Evolutionary conservation across 2,888 invertebrate genomes (phyloP), one percentile per base, ranked within the genome.

Genomic region (Argyresthia albistria): DNA sequence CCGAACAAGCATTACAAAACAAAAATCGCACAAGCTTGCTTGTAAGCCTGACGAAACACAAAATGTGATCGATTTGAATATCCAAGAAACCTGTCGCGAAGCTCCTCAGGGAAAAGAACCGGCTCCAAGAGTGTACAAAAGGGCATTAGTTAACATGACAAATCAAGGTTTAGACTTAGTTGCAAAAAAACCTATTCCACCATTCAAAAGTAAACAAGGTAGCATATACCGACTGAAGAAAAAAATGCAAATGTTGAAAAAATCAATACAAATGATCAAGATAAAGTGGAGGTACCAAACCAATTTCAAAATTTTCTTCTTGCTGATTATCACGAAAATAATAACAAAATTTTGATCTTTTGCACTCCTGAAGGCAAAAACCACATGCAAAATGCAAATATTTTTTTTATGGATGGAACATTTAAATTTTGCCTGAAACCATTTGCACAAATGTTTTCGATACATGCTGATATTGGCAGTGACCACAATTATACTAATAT

Each of bases 201-300:
- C 46, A 25, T 46, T 46, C 11, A 25, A 46, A 46, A 46, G 46
- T 46, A 46, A 25, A 35, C 46, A 46, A 35, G 46, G 46, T 25
- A 16, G 12, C 16, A 46, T 46, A 6, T 25, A 35, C 46, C 1
- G 25, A 35, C 8, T 25, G 25, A 35, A 25, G 11, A 46, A 16
- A 46, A 46, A 46, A 25, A 16, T 46, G 46, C 46, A 46, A 46
- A 46, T 46, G 46, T 46, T 16, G 16, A 16, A 35, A 46, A 46
- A 46, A 46, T 46, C 1, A 25, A 25, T 46, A 46, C 46, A 46
- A 16, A 46, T 35, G 35, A 46, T 46, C 46, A 16, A 46, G 16
- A 46, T 35, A 6, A 46, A 46, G 46, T 46, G 16, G 46, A 46
- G 46, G 46, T 46, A 46, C 46, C 46, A 35, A 35, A 35, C 25